Evolutionary conservation across 2,888 invertebrate species (phyloP).

Genomic region (Brassicogethes aeneus): DNA sequence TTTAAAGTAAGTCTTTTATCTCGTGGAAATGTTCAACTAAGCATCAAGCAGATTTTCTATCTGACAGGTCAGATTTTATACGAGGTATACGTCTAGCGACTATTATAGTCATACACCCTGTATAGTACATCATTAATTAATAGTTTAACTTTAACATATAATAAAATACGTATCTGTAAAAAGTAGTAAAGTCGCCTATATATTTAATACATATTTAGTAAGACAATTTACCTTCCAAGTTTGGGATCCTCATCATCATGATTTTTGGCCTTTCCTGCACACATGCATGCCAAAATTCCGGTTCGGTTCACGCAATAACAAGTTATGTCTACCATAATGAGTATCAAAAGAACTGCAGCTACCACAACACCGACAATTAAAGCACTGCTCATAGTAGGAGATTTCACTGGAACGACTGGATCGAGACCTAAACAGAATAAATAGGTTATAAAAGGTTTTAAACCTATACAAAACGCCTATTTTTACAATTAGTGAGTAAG

Average conservation of each 20-base stretch:
- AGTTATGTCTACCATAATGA: constrained; percentile 77
- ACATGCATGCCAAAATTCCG: constrained; percentile 61
- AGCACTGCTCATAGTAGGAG: constrained; percentile 56
- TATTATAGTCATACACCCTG: too few relatives aligned
- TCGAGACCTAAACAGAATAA: constrained; percentile 27
- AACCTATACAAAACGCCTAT: not conserved
- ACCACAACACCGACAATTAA: constrained; percentile 81
- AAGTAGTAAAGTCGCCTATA: too few relatives aligned
- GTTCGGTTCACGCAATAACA: constrained; percentile 60
- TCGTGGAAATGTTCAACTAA: too few relatives aligned
- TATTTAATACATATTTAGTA: too few relatives aligned
- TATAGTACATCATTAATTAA: too few relatives aligned
- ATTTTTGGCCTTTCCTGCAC: constrained; percentile 53
- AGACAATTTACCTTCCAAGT: constrained; percentile 72
- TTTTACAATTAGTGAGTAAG: too few relatives aligned
- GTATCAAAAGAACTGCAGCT: constrained; percentile 67
- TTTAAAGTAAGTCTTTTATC: too few relatives aligned
- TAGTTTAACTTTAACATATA: too few relatives aligned
- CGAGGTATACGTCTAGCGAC: too few relatives aligned
- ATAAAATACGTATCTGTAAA: too few relatives aligned
- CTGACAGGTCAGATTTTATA: too few relatives aligned
- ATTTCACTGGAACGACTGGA: constrained; percentile 33
- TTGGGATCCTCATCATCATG: constrained; percentile 75
- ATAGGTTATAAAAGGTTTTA: constrained; percentile 3
- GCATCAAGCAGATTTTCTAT: too few relatives aligned